Evolutionary conservation across 2,113 vertebrate species (phyloP).

Genomic region (Thryonomys swinderianus): DNA sequence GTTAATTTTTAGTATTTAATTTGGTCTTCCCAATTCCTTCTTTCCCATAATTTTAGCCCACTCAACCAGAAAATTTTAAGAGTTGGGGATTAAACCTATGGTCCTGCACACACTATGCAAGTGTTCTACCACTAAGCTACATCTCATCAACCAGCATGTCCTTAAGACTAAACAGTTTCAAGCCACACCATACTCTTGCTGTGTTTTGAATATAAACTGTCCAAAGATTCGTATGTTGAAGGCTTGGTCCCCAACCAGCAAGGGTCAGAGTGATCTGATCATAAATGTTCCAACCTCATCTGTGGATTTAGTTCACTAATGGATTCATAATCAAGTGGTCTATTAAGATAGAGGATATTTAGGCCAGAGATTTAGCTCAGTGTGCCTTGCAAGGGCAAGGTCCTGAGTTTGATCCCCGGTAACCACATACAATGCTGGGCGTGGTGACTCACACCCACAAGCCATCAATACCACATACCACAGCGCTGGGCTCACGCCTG

Average conservation of each 20-base stretch:
- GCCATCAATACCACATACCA: too few species aligned
- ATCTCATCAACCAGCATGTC: neutral
- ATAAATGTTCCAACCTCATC: neutral
- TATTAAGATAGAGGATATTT: neutral
- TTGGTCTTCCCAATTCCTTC: neutral
- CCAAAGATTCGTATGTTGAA: neutral
- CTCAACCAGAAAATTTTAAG: neutral
- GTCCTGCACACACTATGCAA: neutral
- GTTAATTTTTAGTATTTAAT: conserved; percentile 45
- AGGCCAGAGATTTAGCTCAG: too few species aligned
- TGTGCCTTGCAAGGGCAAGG: too few species aligned
- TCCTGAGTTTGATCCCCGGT: too few species aligned
- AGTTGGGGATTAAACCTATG: neutral
- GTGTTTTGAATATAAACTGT: neutral
- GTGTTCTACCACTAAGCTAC: neutral
- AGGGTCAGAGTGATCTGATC: neutral
- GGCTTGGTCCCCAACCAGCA: neutral
- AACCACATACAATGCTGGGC: too few species aligned
- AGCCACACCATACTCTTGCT: neutral
- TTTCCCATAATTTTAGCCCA: neutral
- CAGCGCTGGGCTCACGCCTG: too few species aligned
- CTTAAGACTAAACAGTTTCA: neutral
- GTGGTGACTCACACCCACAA: too few species aligned
- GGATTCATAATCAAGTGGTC: neutral
- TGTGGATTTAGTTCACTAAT: neutral